Conservation (phyloP, 1,140 invertebrate species). For the Drosophila asahinai region DNA sequence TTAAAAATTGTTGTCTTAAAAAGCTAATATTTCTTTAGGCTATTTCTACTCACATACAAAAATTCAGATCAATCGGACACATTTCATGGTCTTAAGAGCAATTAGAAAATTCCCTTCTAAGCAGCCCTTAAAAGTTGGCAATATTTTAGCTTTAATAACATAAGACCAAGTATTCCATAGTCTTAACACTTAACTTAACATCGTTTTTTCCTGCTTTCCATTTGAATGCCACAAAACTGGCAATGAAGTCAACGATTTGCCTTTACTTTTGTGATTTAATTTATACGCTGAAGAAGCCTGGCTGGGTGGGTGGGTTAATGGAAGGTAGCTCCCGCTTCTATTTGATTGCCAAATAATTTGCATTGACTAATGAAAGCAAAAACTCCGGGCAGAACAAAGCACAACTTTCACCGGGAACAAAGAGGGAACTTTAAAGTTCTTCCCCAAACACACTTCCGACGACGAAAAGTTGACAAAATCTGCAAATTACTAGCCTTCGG, state of each 20-base stretch:
- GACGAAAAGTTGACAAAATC: slow-evolving; percentile 53
- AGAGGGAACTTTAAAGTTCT: slow-evolving; percentile 36
- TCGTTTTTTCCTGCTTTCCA: slow-evolving; percentile 28
- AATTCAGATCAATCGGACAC: background rate
- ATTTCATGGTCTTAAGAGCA: background rate
- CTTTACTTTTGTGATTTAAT: slow-evolving; percentile 74
- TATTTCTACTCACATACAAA: background rate
- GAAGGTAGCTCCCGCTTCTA: slow-evolving; percentile 35
- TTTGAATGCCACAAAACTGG: slow-evolving; percentile 59
- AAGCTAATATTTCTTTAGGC: background rate
- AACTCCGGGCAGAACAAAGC: slow-evolving; percentile 19
- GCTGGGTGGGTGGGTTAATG: slow-evolving; percentile 21
- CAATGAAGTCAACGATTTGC: slow-evolving; percentile 46
- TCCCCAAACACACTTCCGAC: slow-evolving; percentile 36
- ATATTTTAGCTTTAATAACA: background rate
- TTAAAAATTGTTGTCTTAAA: no score
- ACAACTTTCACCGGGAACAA: slow-evolving; percentile 30
- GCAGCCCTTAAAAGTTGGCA: no score
- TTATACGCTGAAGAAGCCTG: slow-evolving; percentile 45
- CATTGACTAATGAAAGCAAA: slow-evolving; percentile 70
- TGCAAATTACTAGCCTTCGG: slow-evolving; percentile 52
- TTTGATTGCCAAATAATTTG: slow-evolving; percentile 72
- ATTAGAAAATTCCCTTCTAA: background rate
- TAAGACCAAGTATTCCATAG: background rate
- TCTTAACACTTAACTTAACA: background rate